Evolutionary conservation across 1,140 invertebrate species (phyloP).

Genomic region (Chironomus tepperi): DNA sequence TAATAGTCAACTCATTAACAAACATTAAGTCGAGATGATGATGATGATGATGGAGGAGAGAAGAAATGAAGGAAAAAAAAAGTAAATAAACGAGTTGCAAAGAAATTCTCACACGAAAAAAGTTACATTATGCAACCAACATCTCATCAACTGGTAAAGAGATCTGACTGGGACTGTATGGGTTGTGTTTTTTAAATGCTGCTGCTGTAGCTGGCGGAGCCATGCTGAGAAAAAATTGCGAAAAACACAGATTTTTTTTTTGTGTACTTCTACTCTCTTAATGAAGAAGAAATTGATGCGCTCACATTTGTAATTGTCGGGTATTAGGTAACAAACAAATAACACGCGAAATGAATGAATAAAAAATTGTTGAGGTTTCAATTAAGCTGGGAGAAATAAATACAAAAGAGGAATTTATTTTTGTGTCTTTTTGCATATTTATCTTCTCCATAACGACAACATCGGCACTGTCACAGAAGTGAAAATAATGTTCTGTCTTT

Average conservation of each 20-base stretch:
- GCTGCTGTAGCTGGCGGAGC: neutral
- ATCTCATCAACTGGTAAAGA: conserved; percentile 12
- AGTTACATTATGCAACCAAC: neutral
- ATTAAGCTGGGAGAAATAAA: neutral
- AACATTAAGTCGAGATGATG: conserved; percentile 7
- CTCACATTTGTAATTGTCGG: conserved; percentile 12
- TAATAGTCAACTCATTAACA: conserved; percentile 8
- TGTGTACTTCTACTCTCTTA: neutral
- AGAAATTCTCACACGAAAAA: neutral
- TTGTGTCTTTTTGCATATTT: no score
- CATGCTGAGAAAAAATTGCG: neutral
- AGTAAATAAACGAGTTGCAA: neutral
- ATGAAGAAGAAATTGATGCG: conserved; percentile 12
- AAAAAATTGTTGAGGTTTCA: neutral
- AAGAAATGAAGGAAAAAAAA: conserved; percentile 7
- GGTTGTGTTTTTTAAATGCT: neutral
- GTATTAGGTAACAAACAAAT: neutral
- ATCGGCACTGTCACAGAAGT: no score
- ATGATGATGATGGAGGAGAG: neutral
- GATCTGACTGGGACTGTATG: neutral
- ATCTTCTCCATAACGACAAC: no score
- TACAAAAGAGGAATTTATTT: no score
- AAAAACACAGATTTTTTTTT: neutral
- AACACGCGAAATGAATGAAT: neutral
- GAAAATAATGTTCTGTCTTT: no score